phyloP scores from a whole-genome alignment of 2,113 vertebrate species.

The Channa argus region DNA sequence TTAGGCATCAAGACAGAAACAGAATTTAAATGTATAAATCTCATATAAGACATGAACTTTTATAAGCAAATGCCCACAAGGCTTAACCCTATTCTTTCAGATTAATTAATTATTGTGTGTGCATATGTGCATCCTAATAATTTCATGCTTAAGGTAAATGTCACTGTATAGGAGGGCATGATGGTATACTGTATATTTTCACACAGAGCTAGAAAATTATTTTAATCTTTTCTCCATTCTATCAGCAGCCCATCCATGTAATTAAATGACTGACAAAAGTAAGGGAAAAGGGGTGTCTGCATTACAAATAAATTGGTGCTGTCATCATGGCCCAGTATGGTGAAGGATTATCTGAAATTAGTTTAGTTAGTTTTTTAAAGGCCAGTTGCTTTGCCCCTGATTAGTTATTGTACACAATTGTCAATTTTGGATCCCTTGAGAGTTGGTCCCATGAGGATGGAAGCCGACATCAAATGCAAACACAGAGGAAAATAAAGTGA shows the following conservation, averaged over 20 bases:
- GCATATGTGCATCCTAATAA: constrained; percentile 36
- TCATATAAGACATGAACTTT: constrained; percentile 68
- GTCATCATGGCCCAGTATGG: constrained; percentile 59
- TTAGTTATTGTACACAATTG: constrained; percentile 84
- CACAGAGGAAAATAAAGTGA: constrained; percentile 21
- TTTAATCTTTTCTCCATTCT: constrained; percentile 71
- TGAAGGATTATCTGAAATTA: constrained; percentile 84
- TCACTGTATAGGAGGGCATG: constrained; percentile 1
- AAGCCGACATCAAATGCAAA: constrained; percentile 46
- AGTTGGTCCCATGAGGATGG: constrained; percentile 43
- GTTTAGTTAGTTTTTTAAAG: constrained; percentile 84
- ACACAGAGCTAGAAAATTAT: constrained; percentile 46
- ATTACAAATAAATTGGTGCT: constrained; percentile 75
- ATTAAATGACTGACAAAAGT: constrained; percentile 64
- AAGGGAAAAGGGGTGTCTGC: constrained; percentile 58
- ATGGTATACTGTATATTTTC: constrained; percentile 16
- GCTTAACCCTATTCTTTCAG: constrained; percentile 64
- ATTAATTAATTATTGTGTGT: constrained; percentile 61
- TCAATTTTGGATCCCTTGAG: constrained; percentile 80
- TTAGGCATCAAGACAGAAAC: constrained; percentile 65
- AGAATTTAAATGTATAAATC: constrained; percentile 73
- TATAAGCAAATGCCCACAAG: constrained; percentile 51
- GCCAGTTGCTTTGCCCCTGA: constrained; percentile 79
- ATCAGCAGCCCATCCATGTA: constrained; percentile 64
- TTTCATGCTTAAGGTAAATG: constrained; percentile 33